These are phyloP conservation scores for Phocoena sinus DNA, from an alignment of 2,113 vertebrate species.

Conservation along the genomic window DNA sequence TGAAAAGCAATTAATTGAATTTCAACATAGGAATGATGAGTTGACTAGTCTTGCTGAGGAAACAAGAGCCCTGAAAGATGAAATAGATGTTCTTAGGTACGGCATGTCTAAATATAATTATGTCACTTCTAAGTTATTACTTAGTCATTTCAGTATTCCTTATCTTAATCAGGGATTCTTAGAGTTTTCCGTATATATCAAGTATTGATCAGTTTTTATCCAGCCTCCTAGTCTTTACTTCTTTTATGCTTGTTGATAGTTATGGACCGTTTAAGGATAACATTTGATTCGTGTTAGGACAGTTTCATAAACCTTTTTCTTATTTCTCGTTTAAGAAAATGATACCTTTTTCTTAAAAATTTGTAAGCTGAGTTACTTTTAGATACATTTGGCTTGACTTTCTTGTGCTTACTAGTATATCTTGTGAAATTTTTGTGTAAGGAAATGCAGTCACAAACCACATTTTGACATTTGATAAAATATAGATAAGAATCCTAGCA, in stretches of 20 bases:
- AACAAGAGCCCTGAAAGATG: constrained; percentile 93
- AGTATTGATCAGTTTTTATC: background rate
- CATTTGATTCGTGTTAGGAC: background rate
- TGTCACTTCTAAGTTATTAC: background rate
- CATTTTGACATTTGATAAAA: constrained; percentile 23
- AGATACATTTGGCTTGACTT: background rate
- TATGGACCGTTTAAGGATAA: background rate
- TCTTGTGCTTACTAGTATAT: background rate
- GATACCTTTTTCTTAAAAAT: background rate
- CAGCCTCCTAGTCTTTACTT: background rate
- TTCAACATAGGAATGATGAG: constrained; percentile 96
- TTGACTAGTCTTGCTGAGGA: constrained; percentile 95
- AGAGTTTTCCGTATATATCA: background rate
- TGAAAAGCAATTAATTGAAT: constrained; percentile 94
- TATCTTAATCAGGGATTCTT: background rate
- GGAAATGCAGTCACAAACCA: background rate
- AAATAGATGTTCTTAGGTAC: constrained; percentile 95
- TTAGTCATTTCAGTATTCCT: background rate
- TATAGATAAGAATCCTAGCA: background rate
- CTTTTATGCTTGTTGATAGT: background rate
- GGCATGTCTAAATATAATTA: background rate
- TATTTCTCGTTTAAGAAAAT: background rate
- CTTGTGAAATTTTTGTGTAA: constrained; percentile 1
- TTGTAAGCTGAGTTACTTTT: background rate
- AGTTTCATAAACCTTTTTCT: background rate